These are phyloP conservation scores for Cerastoderma edule DNA, from an alignment of 2,888 invertebrate genomes.

Conservation along the genomic window DNA sequence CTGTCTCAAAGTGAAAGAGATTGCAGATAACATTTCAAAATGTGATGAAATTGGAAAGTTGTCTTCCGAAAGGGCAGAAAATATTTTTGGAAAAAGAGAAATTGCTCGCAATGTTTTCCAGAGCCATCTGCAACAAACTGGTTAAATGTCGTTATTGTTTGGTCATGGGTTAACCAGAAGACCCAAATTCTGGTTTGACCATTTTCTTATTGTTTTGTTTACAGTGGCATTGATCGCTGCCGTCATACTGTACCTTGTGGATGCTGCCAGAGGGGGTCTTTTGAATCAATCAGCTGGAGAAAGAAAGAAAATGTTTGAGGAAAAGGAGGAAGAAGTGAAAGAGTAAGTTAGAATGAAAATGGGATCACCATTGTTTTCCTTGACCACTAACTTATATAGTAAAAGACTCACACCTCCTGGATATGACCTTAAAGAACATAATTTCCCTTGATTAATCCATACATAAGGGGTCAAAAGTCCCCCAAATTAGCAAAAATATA, in stretches of 20 bases:
- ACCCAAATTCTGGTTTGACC: not conserved
- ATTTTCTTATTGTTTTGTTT: slow-evolving; percentile 22
- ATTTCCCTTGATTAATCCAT: too few relatives aligned
- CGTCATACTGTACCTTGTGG: slow-evolving; percentile 80
- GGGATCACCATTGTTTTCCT: too few relatives aligned
- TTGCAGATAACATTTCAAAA: too few relatives aligned
- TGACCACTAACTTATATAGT: too few relatives aligned
- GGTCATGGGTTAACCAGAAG: not conserved
- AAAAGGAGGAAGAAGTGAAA: slow-evolving; percentile 43
- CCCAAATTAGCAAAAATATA: too few relatives aligned
- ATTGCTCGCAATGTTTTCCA: not conserved
- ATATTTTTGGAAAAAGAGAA: not conserved
- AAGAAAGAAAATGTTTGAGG: slow-evolving; percentile 51
- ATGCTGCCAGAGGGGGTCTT: slow-evolving; percentile 76
- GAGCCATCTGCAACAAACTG: not conserved
- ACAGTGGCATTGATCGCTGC: slow-evolving; percentile 81
- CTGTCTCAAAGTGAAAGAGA: too few relatives aligned
- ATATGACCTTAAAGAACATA: too few relatives aligned
- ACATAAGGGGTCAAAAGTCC: too few relatives aligned
- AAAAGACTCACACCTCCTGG: too few relatives aligned
- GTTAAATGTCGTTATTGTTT: not conserved
- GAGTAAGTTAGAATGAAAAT: slow-evolving; percentile 43
- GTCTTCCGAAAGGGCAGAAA: not conserved
- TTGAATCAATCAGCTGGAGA: slow-evolving; percentile 65
- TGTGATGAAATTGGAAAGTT: not conserved